Conservation (phyloP, 2,113 vertebrate species). For the Isurus oxyrinchus region DNA sequence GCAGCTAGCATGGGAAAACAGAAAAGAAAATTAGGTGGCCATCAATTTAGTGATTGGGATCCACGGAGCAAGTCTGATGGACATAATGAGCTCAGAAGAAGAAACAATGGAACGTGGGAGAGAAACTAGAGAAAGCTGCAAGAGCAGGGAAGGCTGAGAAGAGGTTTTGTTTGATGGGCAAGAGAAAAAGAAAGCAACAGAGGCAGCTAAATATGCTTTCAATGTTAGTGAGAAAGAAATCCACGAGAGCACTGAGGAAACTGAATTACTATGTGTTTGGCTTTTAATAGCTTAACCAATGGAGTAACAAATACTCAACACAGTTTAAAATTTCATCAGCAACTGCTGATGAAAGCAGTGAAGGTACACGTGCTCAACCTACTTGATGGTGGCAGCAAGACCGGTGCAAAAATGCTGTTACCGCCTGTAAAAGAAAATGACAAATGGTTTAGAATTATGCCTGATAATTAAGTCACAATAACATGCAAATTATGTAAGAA, state of each 20-base stretch:
- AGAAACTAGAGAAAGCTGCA: background rate
- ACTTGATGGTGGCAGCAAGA: slow-evolving; percentile 77
- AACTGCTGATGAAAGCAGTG: background rate
- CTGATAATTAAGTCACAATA: background rate
- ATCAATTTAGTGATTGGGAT: background rate
- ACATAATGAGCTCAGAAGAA: background rate
- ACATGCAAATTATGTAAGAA: background rate
- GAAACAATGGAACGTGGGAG: background rate
- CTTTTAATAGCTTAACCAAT: background rate
- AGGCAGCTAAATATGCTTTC: background rate
- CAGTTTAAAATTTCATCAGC: background rate
- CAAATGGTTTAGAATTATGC: slow-evolving; percentile 9
- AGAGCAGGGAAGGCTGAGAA: background rate
- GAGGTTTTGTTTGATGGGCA: background rate
- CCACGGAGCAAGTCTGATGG: background rate
- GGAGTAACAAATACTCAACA: background rate
- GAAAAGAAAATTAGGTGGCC: background rate
- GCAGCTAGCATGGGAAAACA: background rate
- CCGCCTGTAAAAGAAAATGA: slow-evolving; percentile 57
- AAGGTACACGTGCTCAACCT: slow-evolving; percentile 55
- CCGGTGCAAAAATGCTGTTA: slow-evolving; percentile 75
- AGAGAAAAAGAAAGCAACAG: background rate
- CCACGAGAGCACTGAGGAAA: background rate
- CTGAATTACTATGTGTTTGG: background rate
- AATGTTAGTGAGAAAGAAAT: slow-evolving; percentile 8